phyloP scores from a whole-genome alignment of 2,888 invertebrate species.

The Vannuccia rotundouncinata region DNA sequence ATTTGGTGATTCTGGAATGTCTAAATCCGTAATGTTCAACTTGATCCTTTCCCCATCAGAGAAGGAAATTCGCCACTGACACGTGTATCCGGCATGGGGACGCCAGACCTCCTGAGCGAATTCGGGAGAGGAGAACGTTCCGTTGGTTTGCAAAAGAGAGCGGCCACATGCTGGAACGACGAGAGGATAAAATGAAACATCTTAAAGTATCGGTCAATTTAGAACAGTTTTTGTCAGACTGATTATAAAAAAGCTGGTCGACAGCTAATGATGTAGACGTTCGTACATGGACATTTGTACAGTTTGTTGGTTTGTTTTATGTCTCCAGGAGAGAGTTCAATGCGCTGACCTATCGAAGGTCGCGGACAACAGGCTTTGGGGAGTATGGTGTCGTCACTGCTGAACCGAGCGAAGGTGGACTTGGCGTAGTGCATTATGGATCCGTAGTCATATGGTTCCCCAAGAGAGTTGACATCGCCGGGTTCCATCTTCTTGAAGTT shows the following conservation, averaged over 20 bases:
- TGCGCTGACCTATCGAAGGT: conserved; percentile 91
- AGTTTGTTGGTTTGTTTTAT: conserved; percentile 91
- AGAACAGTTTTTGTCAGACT: no score
- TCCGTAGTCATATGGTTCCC: conserved; percentile 89
- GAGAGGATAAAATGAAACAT: no score
- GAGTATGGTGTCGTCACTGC: conserved; percentile 84
- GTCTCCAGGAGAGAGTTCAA: conserved; percentile 83
- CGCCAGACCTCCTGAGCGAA: conserved; percentile 58
- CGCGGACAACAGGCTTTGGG: conserved; percentile 67
- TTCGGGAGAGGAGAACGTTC: conserved; percentile 70
- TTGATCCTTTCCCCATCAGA: conserved; percentile 93
- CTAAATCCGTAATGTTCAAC: conserved; percentile 79
- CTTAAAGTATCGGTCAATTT: no score
- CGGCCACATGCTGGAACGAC: conserved; percentile 37
- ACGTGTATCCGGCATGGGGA: conserved; percentile 52
- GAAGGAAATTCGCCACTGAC: conserved; percentile 94
- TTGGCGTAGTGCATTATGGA: conserved; percentile 98
- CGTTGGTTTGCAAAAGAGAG: conserved; percentile 78
- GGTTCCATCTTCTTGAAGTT: conserved; percentile 94
- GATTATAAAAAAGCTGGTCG: no score
- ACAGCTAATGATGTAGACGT: no score
- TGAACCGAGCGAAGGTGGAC: conserved; percentile 81
- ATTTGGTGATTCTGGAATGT: conserved; percentile 77
- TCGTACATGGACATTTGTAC: conserved; percentile 72
- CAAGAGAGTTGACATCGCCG: conserved; percentile 93